Evolutionary conservation across 2,113 vertebrate genomes (phyloP), one percentile per base, ranked within the genome.

Genomic region (Marmota monax): DNA sequence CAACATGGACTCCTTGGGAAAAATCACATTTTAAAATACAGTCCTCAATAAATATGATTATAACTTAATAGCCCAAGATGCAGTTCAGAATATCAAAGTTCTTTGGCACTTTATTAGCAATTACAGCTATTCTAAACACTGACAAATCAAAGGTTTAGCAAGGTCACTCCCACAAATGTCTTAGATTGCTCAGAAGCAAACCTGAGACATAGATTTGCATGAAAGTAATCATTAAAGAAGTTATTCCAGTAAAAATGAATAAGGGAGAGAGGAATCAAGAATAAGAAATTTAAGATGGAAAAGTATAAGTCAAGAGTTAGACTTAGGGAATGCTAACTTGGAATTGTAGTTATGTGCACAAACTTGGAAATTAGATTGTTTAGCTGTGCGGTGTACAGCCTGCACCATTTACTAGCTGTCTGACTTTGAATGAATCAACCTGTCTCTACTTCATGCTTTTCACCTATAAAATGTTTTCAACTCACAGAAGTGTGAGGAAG

Each of bases 81-180:
- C 7, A 67, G 27, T 70, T 80, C 20, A 79, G 61, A 23, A n/a
- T 79, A 61, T 23, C 25, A 0, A 84, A 67, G 56, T 74, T 20
- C 63, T 92, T 37, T 51, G 37, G 20, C 29, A 56, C 69, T 67
- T 92, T 56, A 56, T 78, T 69, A 63, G 4, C n/a, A 74, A 8
- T 85, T 67, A 80, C 16, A 89, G 7, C 34, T 70, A 92, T 84
- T 88, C 74, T n/a, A 92, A 84, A 83, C 27, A 92, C 25, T 78
- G 72, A 45, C 3, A 29, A 79, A 11, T 72, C 39, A 63, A 83
- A 78, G 42, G 37, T 14, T 34, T 79, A 92, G 27, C 48, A 53
- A 88, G 58, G 25, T 67, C 22, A 14, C 25, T 56, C 9, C 7
- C n/a, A 88, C 27, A 65, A 58, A 61, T 56, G 6, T 88, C 25